A percentile compares a stretch with the other conserved stretches of the same genome.
Conservation (phyloP, 2,888 invertebrate genomes). For the Idaea aversata region DNA sequence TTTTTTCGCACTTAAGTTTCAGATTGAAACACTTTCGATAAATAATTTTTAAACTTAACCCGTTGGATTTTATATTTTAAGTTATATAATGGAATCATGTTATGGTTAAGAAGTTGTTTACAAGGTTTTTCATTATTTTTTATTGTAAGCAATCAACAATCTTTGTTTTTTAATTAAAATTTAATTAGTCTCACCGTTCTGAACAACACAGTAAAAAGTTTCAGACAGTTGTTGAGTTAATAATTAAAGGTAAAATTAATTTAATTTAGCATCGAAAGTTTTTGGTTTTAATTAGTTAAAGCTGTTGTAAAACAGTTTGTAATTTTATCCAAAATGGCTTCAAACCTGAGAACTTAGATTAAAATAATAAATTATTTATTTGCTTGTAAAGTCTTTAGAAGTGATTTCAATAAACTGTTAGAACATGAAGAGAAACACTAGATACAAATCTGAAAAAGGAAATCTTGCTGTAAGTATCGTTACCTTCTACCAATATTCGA, state of each 20-base stretch:
- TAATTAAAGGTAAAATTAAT: constrained; percentile 27
- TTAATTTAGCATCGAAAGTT: constrained; percentile 14
- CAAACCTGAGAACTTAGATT: constrained; percentile 10
- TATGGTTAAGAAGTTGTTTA: neutral
- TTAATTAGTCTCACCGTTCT: constrained; percentile 1
- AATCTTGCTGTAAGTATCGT: too few species aligned
- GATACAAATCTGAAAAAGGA: too few species aligned
- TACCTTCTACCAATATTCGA: too few species aligned
- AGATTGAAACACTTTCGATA: constrained; percentile 20
- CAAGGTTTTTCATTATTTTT: neutral
- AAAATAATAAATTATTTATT: constrained; percentile 16
- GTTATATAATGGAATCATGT: neutral
- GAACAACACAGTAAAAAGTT: constrained; percentile 4
- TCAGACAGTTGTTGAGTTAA: constrained; percentile 25
- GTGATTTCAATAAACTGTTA: neutral
- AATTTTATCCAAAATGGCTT: constrained; percentile 18
- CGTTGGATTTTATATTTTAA: neutral
- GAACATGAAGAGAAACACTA: neutral
- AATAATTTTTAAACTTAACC: constrained; percentile 10
- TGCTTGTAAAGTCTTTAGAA: constrained; percentile 9
- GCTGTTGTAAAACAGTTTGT: constrained; percentile 23
- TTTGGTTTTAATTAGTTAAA: constrained; percentile 22
- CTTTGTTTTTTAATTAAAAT: neutral
- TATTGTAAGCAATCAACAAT: neutral
- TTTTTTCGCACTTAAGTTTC: constrained; percentile 17